Evolutionary conservation across 2,797 vertebrate species (phyloP).

Genomic region (Peromyscus attwateri): DNA sequence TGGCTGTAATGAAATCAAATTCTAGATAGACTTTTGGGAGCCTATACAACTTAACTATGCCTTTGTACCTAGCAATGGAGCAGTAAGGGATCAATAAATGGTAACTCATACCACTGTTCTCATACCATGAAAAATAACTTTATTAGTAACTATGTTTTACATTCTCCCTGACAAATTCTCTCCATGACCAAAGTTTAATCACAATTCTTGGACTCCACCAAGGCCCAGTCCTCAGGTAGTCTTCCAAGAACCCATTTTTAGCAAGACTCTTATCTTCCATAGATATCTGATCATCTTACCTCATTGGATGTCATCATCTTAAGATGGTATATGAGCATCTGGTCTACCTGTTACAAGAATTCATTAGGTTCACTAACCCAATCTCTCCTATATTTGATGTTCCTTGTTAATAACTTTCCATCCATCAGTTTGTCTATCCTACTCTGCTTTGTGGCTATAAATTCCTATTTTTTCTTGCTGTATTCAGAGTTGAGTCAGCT

Average conservation of each 20-base stretch:
- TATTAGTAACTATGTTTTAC: not conserved
- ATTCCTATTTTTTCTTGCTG: not conserved
- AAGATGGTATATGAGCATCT: not conserved
- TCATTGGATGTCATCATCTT: not conserved
- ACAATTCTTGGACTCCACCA: not conserved
- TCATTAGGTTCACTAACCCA: not conserved
- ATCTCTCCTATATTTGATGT: not conserved
- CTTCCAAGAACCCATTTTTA: not conserved
- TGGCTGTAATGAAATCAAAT: conserved; percentile 7
- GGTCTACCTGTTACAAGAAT: not conserved
- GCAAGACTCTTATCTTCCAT: not conserved
- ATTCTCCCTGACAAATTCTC: not conserved
- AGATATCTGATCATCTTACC: not conserved
- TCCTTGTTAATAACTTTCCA: not conserved
- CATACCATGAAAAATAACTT: not conserved
- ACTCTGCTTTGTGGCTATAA: not conserved
- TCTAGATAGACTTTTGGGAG: not conserved
- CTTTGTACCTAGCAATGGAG: not conserved
- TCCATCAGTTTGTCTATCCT: not conserved
- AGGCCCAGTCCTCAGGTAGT: not conserved
- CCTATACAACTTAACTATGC: not conserved
- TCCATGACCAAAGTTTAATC: not conserved
- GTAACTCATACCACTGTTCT: not conserved
- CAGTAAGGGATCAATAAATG: not conserved
- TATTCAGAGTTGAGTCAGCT: not conserved